Conservation (phyloP, 2,888 invertebrate species). For the Mimas tiliae region DNA sequence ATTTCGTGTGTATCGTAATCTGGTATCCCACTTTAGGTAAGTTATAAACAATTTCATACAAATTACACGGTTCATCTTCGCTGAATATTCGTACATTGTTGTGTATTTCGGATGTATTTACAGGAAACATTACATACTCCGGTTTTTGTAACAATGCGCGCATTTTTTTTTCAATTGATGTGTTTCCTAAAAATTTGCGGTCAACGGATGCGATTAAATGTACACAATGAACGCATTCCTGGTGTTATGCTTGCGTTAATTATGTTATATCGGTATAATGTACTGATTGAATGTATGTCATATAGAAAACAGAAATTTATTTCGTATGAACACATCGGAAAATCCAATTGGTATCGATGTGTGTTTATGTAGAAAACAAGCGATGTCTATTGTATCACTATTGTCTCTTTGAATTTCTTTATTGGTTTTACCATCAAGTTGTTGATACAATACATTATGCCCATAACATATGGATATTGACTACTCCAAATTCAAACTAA, state of each 20-base stretch:
- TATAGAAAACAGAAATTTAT: neutral
- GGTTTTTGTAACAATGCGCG: constrained; percentile 39
- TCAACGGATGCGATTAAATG: constrained; percentile 39
- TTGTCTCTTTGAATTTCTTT: neutral
- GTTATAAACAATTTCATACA: constrained; percentile 49
- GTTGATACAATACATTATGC: neutral
- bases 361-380: neutral
- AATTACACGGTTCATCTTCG: constrained; percentile 18
- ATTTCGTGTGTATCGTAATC: constrained; percentile 75
- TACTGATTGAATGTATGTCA: neutral
- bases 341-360: constrained; percentile 14
- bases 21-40: constrained; percentile 74
- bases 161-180: constrained; percentile 53
- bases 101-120: constrained; percentile 17
- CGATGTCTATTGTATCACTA: neutral
- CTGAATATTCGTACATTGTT: neutral
- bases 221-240: constrained; percentile 42
- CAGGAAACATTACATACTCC: constrained; percentile 25
- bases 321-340: neutral
- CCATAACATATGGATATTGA: too few relatives aligned
- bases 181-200: constrained; percentile 50
- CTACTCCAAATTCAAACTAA: too few relatives aligned
- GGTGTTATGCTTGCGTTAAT: constrained; percentile 29
- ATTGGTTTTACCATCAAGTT: neutral
- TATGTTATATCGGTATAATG: neutral